Evolutionary conservation across 2,113 vertebrate genomes (phyloP).

Genomic region (Haplochromis burtoni): DNA sequence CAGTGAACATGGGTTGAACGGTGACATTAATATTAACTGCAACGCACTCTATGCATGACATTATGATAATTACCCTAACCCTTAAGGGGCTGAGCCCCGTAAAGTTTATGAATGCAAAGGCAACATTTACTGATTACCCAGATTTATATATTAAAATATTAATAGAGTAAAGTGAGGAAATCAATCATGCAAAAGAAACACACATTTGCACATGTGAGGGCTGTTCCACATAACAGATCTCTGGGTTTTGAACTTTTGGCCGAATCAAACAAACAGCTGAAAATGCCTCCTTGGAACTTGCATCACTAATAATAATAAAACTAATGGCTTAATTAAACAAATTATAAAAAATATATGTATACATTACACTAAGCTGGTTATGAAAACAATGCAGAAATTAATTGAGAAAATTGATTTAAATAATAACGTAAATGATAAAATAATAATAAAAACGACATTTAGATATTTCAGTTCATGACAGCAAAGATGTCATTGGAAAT

Average conservation of each 20-base stretch:
- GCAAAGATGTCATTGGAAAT: background rate
- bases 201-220: background rate
- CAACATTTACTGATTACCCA: background rate
- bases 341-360: background rate
- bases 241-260: background rate
- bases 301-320: background rate
- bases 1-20: background rate
- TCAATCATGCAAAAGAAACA: background rate
- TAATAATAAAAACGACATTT: background rate
- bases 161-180: background rate
- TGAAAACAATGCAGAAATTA: background rate
- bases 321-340: background rate
- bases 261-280: background rate
- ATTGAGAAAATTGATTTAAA: background rate
- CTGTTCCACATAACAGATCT: background rate
- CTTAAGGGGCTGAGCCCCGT: accelerated
- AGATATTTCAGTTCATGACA: background rate
- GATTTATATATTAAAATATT: background rate
- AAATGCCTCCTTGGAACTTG: background rate
- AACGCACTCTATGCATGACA: accelerated
- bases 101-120: background rate
- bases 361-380: background rate
- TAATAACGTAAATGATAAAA: background rate
- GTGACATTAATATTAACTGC: background rate
- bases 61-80: background rate